A percentile compares a stretch with the other conserved stretches of the same genome.
phyloP scores from a whole-genome alignment of 1,140 invertebrate species.

The Trichonephila inaurata region DNA sequence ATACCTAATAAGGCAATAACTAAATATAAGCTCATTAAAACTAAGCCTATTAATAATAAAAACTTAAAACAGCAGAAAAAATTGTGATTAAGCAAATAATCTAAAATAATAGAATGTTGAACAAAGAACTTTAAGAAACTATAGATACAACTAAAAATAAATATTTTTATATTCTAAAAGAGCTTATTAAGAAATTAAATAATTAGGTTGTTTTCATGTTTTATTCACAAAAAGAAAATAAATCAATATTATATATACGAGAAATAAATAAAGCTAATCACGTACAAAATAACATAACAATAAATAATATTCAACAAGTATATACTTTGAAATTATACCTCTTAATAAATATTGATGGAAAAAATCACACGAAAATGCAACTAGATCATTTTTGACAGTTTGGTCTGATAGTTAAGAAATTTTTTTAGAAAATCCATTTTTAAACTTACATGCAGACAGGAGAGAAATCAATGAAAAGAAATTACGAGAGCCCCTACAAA shows the following conservation, averaged over 20 bases:
- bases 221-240: background rate
- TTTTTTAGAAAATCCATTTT: too few species aligned
- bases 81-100: background rate
- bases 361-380: too few species aligned
- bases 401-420: too few species aligned
- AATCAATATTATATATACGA: background rate
- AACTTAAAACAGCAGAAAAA: background rate
- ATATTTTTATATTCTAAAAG: background rate
- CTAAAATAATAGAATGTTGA: constrained; percentile 9
- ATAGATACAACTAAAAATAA: background rate
- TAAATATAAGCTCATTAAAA: background rate
- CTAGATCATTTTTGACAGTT: too few species aligned
- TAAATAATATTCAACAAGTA: background rate
- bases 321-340: background rate
- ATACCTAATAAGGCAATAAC: background rate
- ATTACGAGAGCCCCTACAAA: too few species aligned
- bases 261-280: background rate
- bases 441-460: too few species aligned
- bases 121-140: background rate
- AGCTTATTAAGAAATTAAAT: background rate
- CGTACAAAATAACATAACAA: background rate
- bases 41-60: too few species aligned
- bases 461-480: too few species aligned
- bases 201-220: background rate
- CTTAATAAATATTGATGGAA: too few species aligned